Evolutionary conservation across 1,140 invertebrate species (phyloP), one percentile per base, ranked within the genome.

Genomic region (Chlorops oryzae): DNA sequence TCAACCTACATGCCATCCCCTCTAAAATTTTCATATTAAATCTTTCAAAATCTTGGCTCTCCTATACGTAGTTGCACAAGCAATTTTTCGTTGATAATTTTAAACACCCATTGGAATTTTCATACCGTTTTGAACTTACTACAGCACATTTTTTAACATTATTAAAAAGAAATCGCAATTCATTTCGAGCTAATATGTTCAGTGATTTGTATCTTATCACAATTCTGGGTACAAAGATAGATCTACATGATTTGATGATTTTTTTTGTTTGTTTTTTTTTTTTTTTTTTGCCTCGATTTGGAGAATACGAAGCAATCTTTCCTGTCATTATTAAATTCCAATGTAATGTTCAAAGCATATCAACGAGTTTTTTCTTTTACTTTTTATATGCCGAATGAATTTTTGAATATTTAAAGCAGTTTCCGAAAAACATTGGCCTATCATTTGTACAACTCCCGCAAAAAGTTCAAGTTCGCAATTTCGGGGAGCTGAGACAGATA

Each of bases 301-400:
- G 7, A n/a, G 28, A 7, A 32, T 32, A n/a, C 28, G 7, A n/a
- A 32, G n/a, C 7, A 32, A 32, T n/a, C 7, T 9, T 9, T 7
- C 28, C 7, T 32, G 28, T 32, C n/a, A n/a, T 32, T 7, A 32
- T 32, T 22, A 51, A 45, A 55, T 42, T 24, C 21, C 39, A 50
- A 52, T 64, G 62, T 62, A 64, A 65, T 65, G 65, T 50, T 43
- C 34, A 62, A 65, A 64, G 65, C 65, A 53, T 65, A 65, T 57
- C 59, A 43, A 23, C 35, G 34, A 9, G 44, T 45, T 39, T 48
- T 27, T 40, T n/a, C 49, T 25, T 44, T 32, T 51, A 28, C 7
- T 50, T 46, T 50, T 34, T 13, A 17, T 10, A 10, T 22, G 28
- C 50, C 47, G n/a, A n/a, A n/a, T 59, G 58, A 34, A 34, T 15